Percentiles rank a stretch among this genome's conserved stretches.
Evolutionary conservation across 2,888 invertebrate species (phyloP).

Genomic region (Himalopsyche tibetana): DNA sequence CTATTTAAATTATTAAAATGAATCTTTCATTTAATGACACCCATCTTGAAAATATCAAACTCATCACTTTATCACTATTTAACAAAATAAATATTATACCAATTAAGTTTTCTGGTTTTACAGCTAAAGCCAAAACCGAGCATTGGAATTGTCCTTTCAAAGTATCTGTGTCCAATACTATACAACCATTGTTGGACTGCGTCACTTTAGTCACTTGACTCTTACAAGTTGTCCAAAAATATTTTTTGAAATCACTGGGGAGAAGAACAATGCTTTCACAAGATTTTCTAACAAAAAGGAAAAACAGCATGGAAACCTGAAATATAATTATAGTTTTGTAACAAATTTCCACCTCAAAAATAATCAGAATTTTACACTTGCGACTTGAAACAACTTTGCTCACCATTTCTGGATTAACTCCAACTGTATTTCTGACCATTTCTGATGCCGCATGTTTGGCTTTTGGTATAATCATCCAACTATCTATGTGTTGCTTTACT

Average conservation of each 20-base stretch:
- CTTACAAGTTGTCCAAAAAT: background rate
- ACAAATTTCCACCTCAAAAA: background rate
- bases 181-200: background rate
- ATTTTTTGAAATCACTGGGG: background rate
- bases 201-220: background rate
- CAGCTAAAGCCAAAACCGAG: constrained; percentile 47
- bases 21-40: no score
- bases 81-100: background rate
- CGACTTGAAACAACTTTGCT: background rate
- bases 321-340: background rate
- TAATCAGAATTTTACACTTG: background rate
- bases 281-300: constrained; percentile 35
- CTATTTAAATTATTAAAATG: no score
- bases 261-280: background rate
- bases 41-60: no score
- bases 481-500: constrained; percentile 14
- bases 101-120: constrained; percentile 2
- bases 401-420: constrained; percentile 17
- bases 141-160: constrained; percentile 19
- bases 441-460: constrained; percentile 41
- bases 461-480: background rate
- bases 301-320: constrained; percentile 39
- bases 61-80: no score
- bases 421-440: constrained; percentile 41
- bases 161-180: background rate